phyloP scores from a whole-genome alignment of 2,797 vertebrate species.

The Notolabrus celidotus region DNA sequence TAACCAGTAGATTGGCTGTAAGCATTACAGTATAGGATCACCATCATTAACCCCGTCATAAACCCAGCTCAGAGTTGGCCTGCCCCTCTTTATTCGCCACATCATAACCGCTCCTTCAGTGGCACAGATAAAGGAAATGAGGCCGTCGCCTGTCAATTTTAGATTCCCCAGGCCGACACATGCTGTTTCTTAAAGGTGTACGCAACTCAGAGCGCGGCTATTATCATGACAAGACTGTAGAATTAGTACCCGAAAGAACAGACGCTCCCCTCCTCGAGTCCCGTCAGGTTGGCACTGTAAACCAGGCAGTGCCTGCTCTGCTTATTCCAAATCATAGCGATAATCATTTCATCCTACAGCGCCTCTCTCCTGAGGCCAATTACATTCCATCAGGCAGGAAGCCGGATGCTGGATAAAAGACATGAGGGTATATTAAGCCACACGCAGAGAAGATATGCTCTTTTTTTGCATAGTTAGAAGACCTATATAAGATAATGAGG shows the following conservation, averaged over 20 bases:
- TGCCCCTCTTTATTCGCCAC: slow-evolving; percentile 35
- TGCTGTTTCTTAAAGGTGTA: slow-evolving; percentile 48
- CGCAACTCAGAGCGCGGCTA: background rate
- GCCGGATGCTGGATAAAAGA: slow-evolving; percentile 77
- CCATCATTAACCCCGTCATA: slow-evolving; percentile 36
- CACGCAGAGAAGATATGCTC: slow-evolving; percentile 54
- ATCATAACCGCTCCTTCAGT: slow-evolving; percentile 19
- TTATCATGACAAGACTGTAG: slow-evolving; percentile 7
- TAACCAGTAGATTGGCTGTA: no score
- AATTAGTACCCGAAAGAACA: slow-evolving; percentile 2
- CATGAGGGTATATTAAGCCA: slow-evolving; percentile 71
- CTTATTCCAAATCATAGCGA: slow-evolving; percentile 54
- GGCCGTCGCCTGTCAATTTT: slow-evolving; percentile 39
- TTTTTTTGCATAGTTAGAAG: slow-evolving; percentile 55
- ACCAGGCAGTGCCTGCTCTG: slow-evolving; percentile 57
- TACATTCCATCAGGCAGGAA: slow-evolving; percentile 80
- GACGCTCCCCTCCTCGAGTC: slow-evolving; percentile 6
- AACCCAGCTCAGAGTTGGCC: slow-evolving; percentile 41
- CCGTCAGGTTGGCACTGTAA: slow-evolving; percentile 11
- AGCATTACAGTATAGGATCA: background rate
- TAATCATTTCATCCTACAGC: slow-evolving; percentile 68
- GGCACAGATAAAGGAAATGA: slow-evolving; percentile 43
- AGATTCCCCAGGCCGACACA: slow-evolving; percentile 24
- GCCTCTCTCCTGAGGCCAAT: slow-evolving; percentile 78
- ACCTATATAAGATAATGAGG: slow-evolving; percentile 68